Evolutionary conservation across 53 echinoderm and acorn worm genomes (phyloP).

Genomic region (Mesocentrotus franciscanus): DNA sequence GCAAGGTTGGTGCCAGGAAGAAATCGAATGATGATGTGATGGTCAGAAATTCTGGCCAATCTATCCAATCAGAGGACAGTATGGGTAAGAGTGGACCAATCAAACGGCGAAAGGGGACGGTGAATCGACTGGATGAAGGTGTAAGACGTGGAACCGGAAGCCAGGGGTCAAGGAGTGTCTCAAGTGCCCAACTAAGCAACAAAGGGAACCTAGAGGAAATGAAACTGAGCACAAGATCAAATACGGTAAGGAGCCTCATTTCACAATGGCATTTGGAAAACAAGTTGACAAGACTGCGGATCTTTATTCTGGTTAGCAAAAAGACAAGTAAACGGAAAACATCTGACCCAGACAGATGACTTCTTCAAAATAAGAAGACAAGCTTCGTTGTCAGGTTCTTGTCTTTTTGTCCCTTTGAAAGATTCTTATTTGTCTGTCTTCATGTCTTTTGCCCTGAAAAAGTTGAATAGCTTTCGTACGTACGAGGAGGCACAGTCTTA

Average conservation of each 20-base stretch:
- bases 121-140: background rate
- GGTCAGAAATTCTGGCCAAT: background rate
- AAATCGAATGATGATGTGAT: background rate
- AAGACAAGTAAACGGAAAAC: background rate
- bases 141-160: background rate
- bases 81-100: background rate
- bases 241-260: conserved; percentile 20
- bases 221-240: conserved; percentile 48
- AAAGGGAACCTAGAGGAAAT: background rate
- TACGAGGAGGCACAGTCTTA: too few species aligned
- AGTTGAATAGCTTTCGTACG: too few species aligned
- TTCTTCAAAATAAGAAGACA: too few species aligned
- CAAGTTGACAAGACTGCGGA: background rate
- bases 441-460: too few species aligned
- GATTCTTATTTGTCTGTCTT: too few species aligned
- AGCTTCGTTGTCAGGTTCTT: too few species aligned
- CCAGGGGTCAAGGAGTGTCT: conserved; percentile 52
- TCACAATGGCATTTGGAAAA: background rate
- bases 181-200: conserved; percentile 17
- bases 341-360: too few species aligned
- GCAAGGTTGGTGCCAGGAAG: background rate
- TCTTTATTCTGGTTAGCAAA: background rate
- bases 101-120: conserved; percentile 20
- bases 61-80: conserved; percentile 29
- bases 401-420: too few species aligned